Conservation (phyloP, 2,797 vertebrate species). For the Hylomyscus alleni region DNA sequence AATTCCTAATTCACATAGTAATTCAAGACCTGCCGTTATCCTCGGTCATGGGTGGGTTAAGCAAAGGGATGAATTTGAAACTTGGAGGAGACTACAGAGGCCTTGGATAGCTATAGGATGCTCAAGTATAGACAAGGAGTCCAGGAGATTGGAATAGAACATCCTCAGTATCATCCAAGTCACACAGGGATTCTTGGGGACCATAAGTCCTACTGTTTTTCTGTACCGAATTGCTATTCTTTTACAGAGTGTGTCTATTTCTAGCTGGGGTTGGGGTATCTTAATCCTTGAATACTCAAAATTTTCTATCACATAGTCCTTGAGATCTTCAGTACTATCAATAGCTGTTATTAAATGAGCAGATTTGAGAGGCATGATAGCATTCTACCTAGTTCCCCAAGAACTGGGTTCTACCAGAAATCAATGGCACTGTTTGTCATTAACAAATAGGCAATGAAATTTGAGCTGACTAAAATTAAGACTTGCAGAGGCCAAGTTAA, state of each 20-base stretch:
- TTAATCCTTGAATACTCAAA: neutral
- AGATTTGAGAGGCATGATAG: neutral
- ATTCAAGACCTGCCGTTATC: neutral
- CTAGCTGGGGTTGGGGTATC: neutral
- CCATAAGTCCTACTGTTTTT: neutral
- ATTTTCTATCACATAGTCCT: neutral
- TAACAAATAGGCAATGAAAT: constrained; percentile 19
- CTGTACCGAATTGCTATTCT: neutral
- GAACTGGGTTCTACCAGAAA: constrained; percentile 19
- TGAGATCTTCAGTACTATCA: neutral
- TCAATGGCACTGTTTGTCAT: neutral
- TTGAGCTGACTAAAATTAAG: constrained; percentile 1
- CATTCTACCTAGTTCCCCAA: neutral
- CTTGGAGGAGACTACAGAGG: neutral
- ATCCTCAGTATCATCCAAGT: neutral
- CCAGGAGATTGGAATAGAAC: neutral
- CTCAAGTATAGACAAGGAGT: neutral
- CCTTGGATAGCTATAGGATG: neutral
- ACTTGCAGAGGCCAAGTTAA: neutral
- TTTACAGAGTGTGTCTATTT: neutral
- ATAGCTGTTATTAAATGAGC: neutral
- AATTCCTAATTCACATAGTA: neutral
- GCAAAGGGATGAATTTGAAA: constrained; percentile 8
- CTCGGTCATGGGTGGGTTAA: neutral
- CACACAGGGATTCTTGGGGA: neutral